A percentile compares a stretch with the other conserved stretches of the same genome.
Evolutionary conservation across 2,113 vertebrate species (phyloP).

Genomic region (Merops nubicus): DNA sequence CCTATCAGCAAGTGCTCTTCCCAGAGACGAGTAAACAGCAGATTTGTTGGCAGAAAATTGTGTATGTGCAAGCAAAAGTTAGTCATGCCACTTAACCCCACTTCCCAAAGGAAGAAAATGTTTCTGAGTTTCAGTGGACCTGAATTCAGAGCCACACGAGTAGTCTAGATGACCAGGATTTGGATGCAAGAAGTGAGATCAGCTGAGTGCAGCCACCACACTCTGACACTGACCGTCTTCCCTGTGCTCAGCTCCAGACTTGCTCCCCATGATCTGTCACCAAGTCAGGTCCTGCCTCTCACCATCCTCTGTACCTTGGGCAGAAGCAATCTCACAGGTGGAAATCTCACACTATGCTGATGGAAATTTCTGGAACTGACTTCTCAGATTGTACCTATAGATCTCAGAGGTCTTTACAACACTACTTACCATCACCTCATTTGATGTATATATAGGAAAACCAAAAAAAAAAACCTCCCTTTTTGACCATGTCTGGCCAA

Average conservation of each 20-base stretch:
- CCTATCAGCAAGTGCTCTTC: not conserved
- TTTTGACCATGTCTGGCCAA: not conserved
- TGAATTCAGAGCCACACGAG: not conserved
- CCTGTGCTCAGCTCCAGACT: not conserved
- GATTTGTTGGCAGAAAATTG: accelerated
- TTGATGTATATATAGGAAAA: not conserved
- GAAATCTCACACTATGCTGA: not conserved
- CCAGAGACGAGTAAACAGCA: not conserved
- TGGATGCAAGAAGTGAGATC: not conserved
- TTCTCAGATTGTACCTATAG: not conserved
- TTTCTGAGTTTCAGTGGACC: not conserved
- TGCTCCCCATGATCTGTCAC: not conserved
- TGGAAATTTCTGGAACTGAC: not conserved
- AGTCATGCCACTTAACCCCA: not conserved
- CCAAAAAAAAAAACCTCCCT: accelerated
- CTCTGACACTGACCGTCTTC: not conserved
- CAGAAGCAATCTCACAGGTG: not conserved
- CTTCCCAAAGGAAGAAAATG: not conserved
- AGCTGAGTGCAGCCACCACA: not conserved
- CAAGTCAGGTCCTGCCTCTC: not conserved
- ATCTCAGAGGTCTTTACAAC: not conserved
- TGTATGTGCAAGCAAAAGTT: not conserved
- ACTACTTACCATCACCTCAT: not conserved
- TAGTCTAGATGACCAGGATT: not conserved
- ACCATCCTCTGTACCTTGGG: accelerated